Conservation (phyloP, 2,888 invertebrate genomes). For the Marasmarcha lunaedactyla region DNA sequence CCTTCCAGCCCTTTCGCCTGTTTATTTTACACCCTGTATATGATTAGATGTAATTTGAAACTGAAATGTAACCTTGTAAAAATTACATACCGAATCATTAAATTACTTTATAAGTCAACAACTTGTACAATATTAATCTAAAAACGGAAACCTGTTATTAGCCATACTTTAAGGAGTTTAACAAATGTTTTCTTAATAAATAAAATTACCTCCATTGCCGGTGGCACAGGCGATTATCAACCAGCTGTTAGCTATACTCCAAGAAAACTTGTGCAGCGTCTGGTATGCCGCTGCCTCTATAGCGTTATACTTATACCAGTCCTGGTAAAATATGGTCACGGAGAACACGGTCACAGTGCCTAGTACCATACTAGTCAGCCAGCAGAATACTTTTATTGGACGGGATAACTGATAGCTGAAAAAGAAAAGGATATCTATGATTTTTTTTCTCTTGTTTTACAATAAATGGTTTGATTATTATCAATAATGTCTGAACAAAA, state of each 20-base stretch:
- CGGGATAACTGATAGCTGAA: slow-evolving; percentile 44
- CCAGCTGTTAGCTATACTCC: slow-evolving; percentile 79
- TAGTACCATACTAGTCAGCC: slow-evolving; percentile 44
- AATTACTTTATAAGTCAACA: too few relatives aligned
- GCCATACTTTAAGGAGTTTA: too few relatives aligned
- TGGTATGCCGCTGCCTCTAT: slow-evolving; percentile 75
- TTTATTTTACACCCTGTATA: too few relatives aligned
- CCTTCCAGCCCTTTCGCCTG: too few relatives aligned
- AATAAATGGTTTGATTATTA: too few relatives aligned
- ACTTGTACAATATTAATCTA: not conserved
- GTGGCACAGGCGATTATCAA: slow-evolving; percentile 76
- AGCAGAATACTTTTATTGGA: slow-evolving; percentile 36
- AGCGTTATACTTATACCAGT: slow-evolving; percentile 67
- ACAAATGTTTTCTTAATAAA: too few relatives aligned
- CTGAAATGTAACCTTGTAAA: too few relatives aligned
- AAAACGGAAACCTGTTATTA: too few relatives aligned
- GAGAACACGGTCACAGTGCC: slow-evolving; percentile 72
- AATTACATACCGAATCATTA: too few relatives aligned
- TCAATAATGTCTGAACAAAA: too few relatives aligned
- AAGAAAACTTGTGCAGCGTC: slow-evolving; percentile 74
- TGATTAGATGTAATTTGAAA: too few relatives aligned
- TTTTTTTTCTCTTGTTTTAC: not conserved
- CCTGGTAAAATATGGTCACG: slow-evolving; percentile 73
- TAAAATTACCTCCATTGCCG: slow-evolving; percentile 71
- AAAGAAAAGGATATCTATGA: slow-evolving; percentile 5